Percentiles rank a stretch among this genome's conserved stretches.
Conservation (phyloP, 2,888 invertebrate species). For the Margaritifera margaritifera region DNA sequence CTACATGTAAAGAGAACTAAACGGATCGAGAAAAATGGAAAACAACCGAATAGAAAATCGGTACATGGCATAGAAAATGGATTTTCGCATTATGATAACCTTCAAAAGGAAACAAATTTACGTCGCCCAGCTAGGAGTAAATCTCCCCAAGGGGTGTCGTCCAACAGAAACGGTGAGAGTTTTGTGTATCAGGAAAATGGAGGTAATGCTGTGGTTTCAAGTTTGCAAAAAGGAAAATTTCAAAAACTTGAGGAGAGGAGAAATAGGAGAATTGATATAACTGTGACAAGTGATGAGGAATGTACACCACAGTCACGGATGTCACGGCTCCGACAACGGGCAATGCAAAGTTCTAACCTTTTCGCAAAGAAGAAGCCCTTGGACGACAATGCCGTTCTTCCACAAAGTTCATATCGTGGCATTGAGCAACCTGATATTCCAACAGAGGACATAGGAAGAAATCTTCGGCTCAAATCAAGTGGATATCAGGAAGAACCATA, state of each 20-base stretch:
- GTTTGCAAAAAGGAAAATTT: conserved; percentile 52
- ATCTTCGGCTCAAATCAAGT: too few species aligned
- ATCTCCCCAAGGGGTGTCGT: not conserved
- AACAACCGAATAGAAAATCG: conserved; percentile 49
- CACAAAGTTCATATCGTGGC: conserved; percentile 3
- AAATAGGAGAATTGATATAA: conserved; percentile 59
- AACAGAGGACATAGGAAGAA: too few species aligned
- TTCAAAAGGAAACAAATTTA: conserved; percentile 1
- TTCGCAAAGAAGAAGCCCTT: conserved; percentile 7
- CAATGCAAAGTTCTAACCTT: conserved; percentile 42
- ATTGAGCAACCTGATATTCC: not conserved
- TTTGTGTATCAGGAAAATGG: conserved; percentile 33
- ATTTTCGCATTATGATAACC: conserved; percentile 12
- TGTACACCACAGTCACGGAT: conserved; percentile 59
- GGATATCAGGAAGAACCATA: too few species aligned
- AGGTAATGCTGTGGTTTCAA: conserved; percentile 18
- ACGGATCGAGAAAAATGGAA: conserved; percentile 42
- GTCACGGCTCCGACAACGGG: conserved; percentile 58
- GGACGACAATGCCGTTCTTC: conserved; percentile 17
- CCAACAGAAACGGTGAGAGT: conserved; percentile 35
- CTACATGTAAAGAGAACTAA: conserved; percentile 51
- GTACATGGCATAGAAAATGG: conserved; percentile 31
- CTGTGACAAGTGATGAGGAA: conserved; percentile 65
- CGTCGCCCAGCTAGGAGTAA: not conserved
- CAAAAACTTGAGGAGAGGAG: conserved; percentile 62